phyloP scores from a whole-genome alignment of 2,888 invertebrate genomes.

The Notodromas monacha region DNA sequence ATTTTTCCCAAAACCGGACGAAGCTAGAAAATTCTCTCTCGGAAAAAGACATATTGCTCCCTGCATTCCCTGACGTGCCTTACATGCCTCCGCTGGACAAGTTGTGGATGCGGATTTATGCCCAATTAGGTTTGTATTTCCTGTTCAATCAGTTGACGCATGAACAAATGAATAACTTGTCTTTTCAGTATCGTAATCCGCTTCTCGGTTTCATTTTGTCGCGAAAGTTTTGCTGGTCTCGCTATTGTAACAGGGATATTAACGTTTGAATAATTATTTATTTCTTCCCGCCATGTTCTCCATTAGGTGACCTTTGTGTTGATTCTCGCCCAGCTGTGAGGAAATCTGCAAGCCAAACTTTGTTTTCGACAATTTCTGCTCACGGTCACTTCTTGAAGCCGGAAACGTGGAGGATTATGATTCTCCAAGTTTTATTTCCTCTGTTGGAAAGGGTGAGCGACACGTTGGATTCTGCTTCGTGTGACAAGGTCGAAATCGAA shows the following conservation, averaged over 20 bases:
- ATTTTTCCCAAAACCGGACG: slow-evolving; percentile 74
- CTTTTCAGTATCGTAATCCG: no score
- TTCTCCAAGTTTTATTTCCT: slow-evolving; percentile 45
- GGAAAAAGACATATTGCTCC: slow-evolving; percentile 34
- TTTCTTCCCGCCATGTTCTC: no score
- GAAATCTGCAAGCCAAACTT: slow-evolving; percentile 81
- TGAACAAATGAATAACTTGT: no score
- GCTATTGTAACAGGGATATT: no score
- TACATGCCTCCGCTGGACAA: slow-evolving; percentile 64
- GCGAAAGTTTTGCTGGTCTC: no score
- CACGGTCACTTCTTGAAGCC: slow-evolving; percentile 61
- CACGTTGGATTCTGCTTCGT: slow-evolving; percentile 20
- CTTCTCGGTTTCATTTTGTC: no score
- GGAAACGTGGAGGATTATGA: slow-evolving; percentile 34
- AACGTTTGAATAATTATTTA: no score
- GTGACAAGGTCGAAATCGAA: slow-evolving; percentile 46
- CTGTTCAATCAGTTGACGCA: no score
- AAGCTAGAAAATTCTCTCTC: slow-evolving; percentile 37
- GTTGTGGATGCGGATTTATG: slow-evolving; percentile 82
- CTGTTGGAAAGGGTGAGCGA: slow-evolving; percentile 59
- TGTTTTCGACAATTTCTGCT: slow-evolving; percentile 85
- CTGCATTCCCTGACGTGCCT: slow-evolving; percentile 46
- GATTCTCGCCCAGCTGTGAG: slow-evolving; percentile 80
- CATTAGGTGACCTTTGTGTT: slow-evolving; percentile 58
- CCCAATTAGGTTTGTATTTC: slow-evolving; percentile 33